Conservation (phyloP, 2,113 vertebrate species). For the Tenebrosternarchus preto region DNA sequence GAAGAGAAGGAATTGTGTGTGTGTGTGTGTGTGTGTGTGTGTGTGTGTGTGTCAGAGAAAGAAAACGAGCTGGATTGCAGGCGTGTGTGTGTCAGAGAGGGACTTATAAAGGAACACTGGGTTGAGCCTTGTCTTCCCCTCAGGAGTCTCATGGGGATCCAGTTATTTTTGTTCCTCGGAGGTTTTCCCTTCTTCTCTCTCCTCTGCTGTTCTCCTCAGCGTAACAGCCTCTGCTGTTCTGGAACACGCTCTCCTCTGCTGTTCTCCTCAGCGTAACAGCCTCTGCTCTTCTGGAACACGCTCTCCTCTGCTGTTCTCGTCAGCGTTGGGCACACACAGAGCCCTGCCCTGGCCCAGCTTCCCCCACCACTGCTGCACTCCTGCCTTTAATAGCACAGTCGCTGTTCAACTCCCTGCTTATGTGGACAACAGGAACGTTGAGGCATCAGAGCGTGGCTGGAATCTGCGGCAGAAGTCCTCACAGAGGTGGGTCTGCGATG, state of each 20-base stretch:
- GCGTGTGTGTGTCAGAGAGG: constrained; percentile 22
- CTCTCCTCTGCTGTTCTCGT: neutral
- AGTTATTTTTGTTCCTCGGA: constrained; percentile 70
- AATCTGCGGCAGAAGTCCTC: too few relatives aligned
- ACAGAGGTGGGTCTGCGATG: too few relatives aligned
- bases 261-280: constrained; percentile 16
- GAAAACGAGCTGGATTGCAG: neutral
- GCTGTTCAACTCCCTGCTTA: too few relatives aligned
- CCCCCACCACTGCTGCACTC: too few relatives aligned
- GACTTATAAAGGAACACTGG: too few relatives aligned
- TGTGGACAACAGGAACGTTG: too few relatives aligned
- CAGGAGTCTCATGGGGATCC: constrained; percentile 49
- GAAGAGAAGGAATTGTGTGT: too few relatives aligned
- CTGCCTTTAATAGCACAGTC: too few relatives aligned
- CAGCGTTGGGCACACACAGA: too few relatives aligned
- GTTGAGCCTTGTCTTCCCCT: neutral
- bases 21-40: too few relatives aligned
- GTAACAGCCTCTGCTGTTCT: constrained; percentile 15
- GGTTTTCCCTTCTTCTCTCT: constrained; percentile 62
- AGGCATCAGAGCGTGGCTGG: too few relatives aligned
- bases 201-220: constrained; percentile 49
- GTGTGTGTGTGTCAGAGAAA: neutral
- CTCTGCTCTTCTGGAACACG: neutral
- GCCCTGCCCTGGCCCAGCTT: too few relatives aligned
- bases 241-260: neutral